Percentiles rank a stretch among this genome's conserved stretches.
Evolutionary conservation across 2,113 vertebrate species (phyloP).

Genomic region (Erythrolamprus reginae): DNA sequence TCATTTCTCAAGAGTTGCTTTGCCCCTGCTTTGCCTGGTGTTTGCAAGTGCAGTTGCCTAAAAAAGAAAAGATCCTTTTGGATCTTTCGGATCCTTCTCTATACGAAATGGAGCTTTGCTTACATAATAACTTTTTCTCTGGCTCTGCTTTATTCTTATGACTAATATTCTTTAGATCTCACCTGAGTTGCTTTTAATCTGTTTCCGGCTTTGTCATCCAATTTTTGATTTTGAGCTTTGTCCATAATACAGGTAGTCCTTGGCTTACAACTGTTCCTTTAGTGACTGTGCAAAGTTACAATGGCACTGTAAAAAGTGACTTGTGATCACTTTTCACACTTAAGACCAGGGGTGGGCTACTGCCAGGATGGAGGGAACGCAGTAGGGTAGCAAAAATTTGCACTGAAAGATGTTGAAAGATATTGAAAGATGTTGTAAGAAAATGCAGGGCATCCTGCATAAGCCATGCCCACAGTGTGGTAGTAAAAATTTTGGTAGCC

Average conservation of each 20-base stretch:
- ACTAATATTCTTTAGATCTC: not conserved
- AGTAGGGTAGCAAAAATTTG: too few species aligned
- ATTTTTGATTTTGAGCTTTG: not conserved
- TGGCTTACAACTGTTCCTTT: not conserved
- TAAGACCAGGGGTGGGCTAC: too few species aligned
- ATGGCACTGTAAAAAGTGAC: not conserved
- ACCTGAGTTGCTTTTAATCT: not conserved
- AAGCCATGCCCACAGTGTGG: too few species aligned
- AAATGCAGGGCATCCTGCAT: too few species aligned
- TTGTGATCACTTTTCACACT: not conserved
- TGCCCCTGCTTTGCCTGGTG: not conserved
- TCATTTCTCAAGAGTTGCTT: not conserved
- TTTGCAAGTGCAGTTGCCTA: not conserved
- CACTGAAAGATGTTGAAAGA: too few species aligned
- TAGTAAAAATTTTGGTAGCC: too few species aligned
- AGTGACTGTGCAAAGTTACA: not conserved
- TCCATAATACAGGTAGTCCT: not conserved
- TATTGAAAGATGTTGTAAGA: too few species aligned
- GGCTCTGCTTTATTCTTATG: not conserved
- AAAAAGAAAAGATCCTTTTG: not conserved
- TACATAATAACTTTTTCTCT: not conserved
- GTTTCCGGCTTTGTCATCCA: not conserved
- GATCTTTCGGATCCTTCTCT: not conserved
- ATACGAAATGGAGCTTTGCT: not conserved
- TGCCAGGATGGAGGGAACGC: too few species aligned